phyloP scores from a whole-genome alignment of 1,140 invertebrate genomes.

The Caenorhabditis latens region DNA sequence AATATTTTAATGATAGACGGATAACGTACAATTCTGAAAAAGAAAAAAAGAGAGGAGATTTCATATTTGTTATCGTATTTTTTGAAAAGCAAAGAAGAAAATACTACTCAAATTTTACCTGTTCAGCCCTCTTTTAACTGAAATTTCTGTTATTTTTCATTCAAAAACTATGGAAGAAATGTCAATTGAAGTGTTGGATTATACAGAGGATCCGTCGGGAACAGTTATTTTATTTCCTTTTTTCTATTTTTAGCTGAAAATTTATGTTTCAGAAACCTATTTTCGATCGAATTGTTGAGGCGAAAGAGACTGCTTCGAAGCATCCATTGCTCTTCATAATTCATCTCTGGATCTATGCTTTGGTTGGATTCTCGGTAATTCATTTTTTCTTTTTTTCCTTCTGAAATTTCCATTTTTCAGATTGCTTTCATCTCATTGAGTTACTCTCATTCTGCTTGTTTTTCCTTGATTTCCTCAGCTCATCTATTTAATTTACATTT shows the following conservation, averaged over 20 bases:
- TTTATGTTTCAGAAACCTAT: not conserved
- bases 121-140: not conserved
- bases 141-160: not conserved
- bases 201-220: not conserved
- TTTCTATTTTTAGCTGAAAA: too few relatives aligned
- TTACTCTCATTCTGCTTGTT: constrained; percentile 38
- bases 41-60: not conserved
- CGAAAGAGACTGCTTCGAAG: constrained; percentile 27
- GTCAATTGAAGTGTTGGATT: not conserved
- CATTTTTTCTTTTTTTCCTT: not conserved
- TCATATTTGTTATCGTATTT: not conserved
- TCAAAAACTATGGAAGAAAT: not conserved
- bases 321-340: not conserved
- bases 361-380: constrained; percentile 25
- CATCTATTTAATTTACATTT: constrained; percentile 44
- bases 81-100: not conserved
- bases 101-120: not conserved
- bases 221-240: not conserved
- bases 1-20: not conserved
- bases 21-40: too few relatives aligned
- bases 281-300: constrained; percentile 27
- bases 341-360: constrained; percentile 33
- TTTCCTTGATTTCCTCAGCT: constrained; percentile 14
- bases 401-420: not conserved
- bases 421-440: constrained; percentile 22